Evolutionary conservation across 2,113 vertebrate genomes (phyloP), one percentile per base, ranked within the genome.

Genomic region (Puffinus mauretanicus): DNA sequence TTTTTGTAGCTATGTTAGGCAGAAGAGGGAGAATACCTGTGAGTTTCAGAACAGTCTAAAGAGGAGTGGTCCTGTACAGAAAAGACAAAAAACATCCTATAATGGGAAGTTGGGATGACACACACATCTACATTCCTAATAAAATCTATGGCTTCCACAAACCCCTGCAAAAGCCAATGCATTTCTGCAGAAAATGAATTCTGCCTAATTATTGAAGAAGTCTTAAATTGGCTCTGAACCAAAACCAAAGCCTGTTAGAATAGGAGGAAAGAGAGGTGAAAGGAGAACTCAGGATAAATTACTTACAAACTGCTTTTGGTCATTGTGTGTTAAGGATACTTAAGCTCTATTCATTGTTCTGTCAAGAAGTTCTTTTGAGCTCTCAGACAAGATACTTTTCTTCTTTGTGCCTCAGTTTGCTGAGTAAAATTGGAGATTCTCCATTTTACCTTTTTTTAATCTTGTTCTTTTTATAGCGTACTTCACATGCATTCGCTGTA

Each of bases 41-140:
- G 26, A 73, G 4, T 66, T 87, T 51, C 51, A 81, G 24, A 61
- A 44, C 10, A 66, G 9, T 20, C 13, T 54, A 8, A 73, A 70
- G 32, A 70, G 12, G 4, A 30, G 10, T 26, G 10, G 4, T 73
- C 2, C 19, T 2, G 2, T 32, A n/a, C 7, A 88, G 73, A 61
- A 73, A 66, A 49, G 26, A 29, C 9, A 71, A 44, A 70, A 36
- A 16, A 14, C 9, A 42, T 54, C 11, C 13, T 42, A 0, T 42
- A 19, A 38, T 13, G 24, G 30, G 32, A 71, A 85, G 13, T 11
- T 51, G 25, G 25, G 13, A 16, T 73, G 32, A 64, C 10, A 27
- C 10, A 21, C 6, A 13, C 4, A 44, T 22, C 27, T 11, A 15
- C 0, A 0, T 82, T 86, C 34, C 30, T 69, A 32, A 3, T 38